Percentiles rank a stretch among this genome's conserved stretches.
Conservation (phyloP, 2,113 vertebrate species). For the Anguilla rostrata region DNA sequence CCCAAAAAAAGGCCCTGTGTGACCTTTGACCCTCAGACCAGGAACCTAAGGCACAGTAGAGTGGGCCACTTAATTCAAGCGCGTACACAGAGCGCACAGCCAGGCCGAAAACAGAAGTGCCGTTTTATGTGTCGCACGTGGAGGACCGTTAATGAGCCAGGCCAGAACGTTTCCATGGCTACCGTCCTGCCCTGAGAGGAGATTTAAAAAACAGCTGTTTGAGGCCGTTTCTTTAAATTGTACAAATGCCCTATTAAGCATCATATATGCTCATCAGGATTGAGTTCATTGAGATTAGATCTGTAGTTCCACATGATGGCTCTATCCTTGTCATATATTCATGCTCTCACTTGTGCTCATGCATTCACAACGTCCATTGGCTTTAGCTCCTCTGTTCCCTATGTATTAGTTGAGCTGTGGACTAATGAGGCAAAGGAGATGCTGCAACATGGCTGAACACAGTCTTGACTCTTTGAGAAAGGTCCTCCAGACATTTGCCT, state of each 20-base stretch:
- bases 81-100: neutral
- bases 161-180: constrained; percentile 71
- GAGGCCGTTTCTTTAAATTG: constrained; percentile 47
- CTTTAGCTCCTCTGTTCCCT: neutral
- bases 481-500: neutral
- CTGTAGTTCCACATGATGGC: neutral
- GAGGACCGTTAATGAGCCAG: constrained; percentile 63
- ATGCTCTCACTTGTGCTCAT: neutral
- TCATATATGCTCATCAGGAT: constrained; percentile 1
- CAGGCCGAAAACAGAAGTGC: constrained; percentile 21
- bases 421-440: neutral
- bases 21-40: neutral
- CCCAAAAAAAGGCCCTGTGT: neutral
- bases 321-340: neutral
- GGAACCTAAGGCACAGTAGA: neutral
- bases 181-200: constrained; percentile 60
- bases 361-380: neutral
- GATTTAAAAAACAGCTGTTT: constrained; percentile 65
- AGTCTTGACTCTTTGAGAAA: neutral
- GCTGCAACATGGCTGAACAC: no score
- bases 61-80: neutral
- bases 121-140: constrained; percentile 55
- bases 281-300: neutral
- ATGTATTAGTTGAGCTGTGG: neutral
- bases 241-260: constrained; percentile 31